Evolutionary conservation across 2,888 invertebrate genomes (phyloP), one percentile per base, ranked within the genome.

Genomic region (Aphidius colemani): DNA sequence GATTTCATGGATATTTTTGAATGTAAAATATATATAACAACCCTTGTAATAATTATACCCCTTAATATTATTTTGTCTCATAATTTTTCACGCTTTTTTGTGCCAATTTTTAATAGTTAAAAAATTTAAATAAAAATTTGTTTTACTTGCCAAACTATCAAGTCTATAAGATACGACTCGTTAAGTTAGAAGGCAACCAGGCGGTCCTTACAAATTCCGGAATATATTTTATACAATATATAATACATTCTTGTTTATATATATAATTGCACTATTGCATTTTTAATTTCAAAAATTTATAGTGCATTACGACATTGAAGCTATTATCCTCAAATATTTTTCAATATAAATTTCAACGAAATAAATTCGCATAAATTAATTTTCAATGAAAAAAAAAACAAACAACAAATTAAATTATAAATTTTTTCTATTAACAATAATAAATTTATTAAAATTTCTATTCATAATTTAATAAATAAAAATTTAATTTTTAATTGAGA

Each of bases 61-160:
- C 5, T 30, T 30, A 5, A 30, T 30, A 30, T 30, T 30, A 30
- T 30, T 30, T 30, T 30, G 5, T 30, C 30, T 30, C 5, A 30
- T 30, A 30, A 30, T 30, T 30, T 30, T 30, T 30, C 2, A 30
- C 30, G 30, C 30, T 30, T 30, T 30, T 30, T 67, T 67, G 70
- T 77, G 78, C 77, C 78, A 78, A 77, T 70, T 73, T 72, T 70
- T 69, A 69, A 74, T 30, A 30, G 30, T 5, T 5, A 30, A 30
- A 30, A 30, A 30, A 30, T 2, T 30, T 30, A 5, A 30, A 30
- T 30, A 30, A 30, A 30, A 30, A 30, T 30, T 30, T 5, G 51
- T 65, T 55, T 55, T 58, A 55, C 60, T 64, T 77, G 76, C 75
- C 76, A 76, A 76, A 70, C 65, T 68, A 57, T 64, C 70, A 69